Conservation (phyloP, 2,888 invertebrate genomes). For the Corbicula japonica region DNA sequence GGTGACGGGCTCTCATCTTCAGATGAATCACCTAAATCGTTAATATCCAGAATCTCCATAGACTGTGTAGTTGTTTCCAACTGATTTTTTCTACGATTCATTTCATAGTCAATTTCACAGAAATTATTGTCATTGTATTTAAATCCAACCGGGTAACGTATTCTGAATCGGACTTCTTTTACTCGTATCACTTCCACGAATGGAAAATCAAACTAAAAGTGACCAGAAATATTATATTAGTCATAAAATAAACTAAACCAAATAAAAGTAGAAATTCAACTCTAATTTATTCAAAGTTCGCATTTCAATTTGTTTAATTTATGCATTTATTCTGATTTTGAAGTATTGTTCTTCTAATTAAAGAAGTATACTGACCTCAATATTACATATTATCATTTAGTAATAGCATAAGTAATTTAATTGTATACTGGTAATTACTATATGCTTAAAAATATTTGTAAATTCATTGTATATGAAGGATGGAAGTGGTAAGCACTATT, state of each 20-base stretch:
- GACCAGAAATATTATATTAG: background rate
- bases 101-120: conserved; percentile 83
- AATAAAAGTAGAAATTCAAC: too few species aligned
- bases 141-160: conserved; percentile 80
- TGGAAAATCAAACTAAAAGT: conserved; percentile 84
- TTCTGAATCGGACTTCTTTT: conserved; percentile 81
- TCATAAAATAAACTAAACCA: background rate
- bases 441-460: too few species aligned
- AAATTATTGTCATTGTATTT: conserved; percentile 80
- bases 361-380: too few species aligned
- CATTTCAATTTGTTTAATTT: too few species aligned
- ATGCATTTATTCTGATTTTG: too few species aligned
- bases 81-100: conserved; percentile 65
- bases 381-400: too few species aligned
- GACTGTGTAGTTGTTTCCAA: conserved; percentile 47
- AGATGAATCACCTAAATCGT: conserved; percentile 65
- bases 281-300: too few species aligned
- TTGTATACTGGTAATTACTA: too few species aligned
- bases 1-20: conserved; percentile 44
- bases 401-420: too few species aligned
- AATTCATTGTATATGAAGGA: too few species aligned
- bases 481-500: too few species aligned
- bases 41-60: conserved; percentile 69
- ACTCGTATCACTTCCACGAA: conserved; percentile 81
- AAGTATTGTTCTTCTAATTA: too few species aligned